phyloP scores from a whole-genome alignment of 2,797 vertebrate genomes.

The Phalanger gymnotis region DNA sequence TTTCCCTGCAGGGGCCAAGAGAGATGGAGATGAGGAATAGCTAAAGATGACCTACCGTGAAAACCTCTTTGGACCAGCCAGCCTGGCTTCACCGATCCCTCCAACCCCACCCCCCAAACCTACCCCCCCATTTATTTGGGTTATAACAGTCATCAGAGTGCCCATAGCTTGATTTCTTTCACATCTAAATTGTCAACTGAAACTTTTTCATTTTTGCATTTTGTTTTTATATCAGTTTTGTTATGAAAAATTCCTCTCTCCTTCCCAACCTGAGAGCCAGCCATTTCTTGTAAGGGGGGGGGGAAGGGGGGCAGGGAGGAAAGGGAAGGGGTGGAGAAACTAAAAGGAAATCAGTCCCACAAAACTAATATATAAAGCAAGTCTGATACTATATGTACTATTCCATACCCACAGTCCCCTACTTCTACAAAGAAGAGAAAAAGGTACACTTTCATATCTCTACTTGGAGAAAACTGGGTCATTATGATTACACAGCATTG shows the following conservation, averaged over 20 bases:
- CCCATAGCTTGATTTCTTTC: background rate
- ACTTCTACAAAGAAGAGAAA: background rate
- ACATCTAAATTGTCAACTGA: background rate
- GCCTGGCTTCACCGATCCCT: background rate
- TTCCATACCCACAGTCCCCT: background rate
- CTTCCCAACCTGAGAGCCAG: background rate
- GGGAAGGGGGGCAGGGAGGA: no score
- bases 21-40: background rate
- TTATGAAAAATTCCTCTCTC: background rate
- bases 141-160: background rate
- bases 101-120: background rate
- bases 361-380: background rate
- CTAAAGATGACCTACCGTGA: background rate
- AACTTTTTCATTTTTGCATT: background rate
- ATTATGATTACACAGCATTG: background rate
- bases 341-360: background rate
- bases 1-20: background rate
- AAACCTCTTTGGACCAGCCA: background rate
- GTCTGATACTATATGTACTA: background rate
- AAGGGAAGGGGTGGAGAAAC: background rate
- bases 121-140: background rate
- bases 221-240: background rate
- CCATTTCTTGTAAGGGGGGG: background rate
- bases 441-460: background rate
- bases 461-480: background rate